Percentiles rank a stretch among this genome's conserved stretches.
phyloP scores from a whole-genome alignment of 2,888 invertebrate genomes.

The Drosophila cyrtoloma region DNA sequence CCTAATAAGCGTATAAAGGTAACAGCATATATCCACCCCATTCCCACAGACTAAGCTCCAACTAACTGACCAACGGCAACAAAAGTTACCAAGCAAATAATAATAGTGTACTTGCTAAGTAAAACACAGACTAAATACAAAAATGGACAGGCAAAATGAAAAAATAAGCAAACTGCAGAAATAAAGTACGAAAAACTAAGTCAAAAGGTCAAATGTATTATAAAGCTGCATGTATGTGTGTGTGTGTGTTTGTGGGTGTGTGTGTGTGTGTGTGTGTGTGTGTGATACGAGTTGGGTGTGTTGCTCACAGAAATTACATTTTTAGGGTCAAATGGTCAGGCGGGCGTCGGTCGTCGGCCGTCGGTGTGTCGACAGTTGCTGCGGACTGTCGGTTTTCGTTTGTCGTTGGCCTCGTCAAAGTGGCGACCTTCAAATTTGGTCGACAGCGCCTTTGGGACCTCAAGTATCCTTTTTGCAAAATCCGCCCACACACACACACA shows the following conservation, averaged over 20 bases:
- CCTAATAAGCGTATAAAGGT: slow-evolving; percentile 26
- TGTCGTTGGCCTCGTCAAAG: slow-evolving; percentile 42
- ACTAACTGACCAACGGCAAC: slow-evolving; percentile 41
- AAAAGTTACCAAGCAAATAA: slow-evolving; percentile 7
- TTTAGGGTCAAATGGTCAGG: slow-evolving; percentile 68
- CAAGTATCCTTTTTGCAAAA: slow-evolving; percentile 69
- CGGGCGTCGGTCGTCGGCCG: slow-evolving; percentile 42
- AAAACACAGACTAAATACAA: slow-evolving; percentile 1
- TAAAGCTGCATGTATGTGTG: slow-evolving; percentile 38
- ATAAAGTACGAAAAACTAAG: slow-evolving; percentile 59
- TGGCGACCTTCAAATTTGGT: slow-evolving; percentile 73
- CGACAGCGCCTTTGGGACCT: slow-evolving; percentile 59
- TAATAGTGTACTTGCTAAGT: slow-evolving; percentile 26
- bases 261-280: slow-evolving; percentile 23
- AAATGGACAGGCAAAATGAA: background rate
- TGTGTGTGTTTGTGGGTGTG: slow-evolving; percentile 15
- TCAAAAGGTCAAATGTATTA: slow-evolving; percentile 77
- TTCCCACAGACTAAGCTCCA: slow-evolving; percentile 9
- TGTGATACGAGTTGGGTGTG: slow-evolving; percentile 44
- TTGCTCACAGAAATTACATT: slow-evolving; percentile 59
- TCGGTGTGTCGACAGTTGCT: slow-evolving; percentile 22
- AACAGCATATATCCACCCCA: slow-evolving; percentile 15
- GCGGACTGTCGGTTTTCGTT: slow-evolving; percentile 22
- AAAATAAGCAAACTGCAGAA: slow-evolving; percentile 21
- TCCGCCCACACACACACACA: slow-evolving; percentile 26